Conservation (phyloP, 2,888 invertebrate genomes). For the Minunthozetes semirufus region DNA sequence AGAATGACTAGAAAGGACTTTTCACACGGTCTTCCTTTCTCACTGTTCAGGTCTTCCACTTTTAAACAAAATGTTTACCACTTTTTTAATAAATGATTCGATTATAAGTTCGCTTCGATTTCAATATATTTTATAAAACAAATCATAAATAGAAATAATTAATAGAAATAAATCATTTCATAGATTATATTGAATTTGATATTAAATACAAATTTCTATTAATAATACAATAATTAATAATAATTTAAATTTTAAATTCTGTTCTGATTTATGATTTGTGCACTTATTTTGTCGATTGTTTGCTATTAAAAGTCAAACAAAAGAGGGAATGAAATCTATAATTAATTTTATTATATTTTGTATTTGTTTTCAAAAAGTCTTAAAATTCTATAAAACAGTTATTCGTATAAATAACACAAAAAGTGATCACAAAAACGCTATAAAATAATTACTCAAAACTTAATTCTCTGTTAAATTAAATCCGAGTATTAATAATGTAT, state of each 20-base stretch:
- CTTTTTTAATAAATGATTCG: too few relatives aligned
- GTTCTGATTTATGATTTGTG: too few relatives aligned
- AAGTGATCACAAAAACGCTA: neutral
- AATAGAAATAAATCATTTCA: too few relatives aligned
- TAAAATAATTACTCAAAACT: slow-evolving; percentile 1
- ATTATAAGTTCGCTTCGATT: too few relatives aligned
- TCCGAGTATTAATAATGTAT: neutral
- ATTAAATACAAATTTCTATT: too few relatives aligned
- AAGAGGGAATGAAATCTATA: neutral
- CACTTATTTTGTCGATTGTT: too few relatives aligned
- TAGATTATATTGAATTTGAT: too few relatives aligned
- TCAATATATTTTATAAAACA: too few relatives aligned
- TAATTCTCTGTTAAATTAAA: neutral
- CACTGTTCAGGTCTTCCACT: slow-evolving; percentile 17
- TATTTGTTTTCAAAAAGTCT: neutral
- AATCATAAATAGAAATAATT: too few relatives aligned
- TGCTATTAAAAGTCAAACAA: too few relatives aligned
- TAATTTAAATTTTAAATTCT: too few relatives aligned
- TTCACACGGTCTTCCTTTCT: slow-evolving; percentile 33
- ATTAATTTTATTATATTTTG: neutral
- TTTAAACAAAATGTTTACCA: neutral
- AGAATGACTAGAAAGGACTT: slow-evolving; percentile 40
- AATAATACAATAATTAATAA: too few relatives aligned
- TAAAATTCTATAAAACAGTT: neutral
- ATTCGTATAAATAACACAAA: neutral